phyloP scores from a whole-genome alignment of 2,797 vertebrate genomes.

The Pogoniulus pusillus region DNA sequence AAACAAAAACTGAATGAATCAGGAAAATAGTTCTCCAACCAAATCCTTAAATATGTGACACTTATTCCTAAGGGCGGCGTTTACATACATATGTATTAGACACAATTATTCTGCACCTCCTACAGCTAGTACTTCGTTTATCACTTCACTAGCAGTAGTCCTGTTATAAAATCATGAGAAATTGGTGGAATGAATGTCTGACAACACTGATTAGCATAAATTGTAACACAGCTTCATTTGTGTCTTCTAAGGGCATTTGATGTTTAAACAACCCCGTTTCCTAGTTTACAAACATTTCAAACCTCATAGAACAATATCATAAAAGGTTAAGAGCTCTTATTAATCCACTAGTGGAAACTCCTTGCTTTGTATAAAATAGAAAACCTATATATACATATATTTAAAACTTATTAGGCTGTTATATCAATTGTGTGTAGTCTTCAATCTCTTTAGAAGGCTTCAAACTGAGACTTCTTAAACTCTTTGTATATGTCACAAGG shows the following conservation, averaged over 20 bases:
- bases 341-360: not conserved
- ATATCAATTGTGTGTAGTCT: not conserved
- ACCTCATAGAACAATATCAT: not conserved
- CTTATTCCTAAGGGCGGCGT: not conserved
- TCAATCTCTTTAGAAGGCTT: not conserved
- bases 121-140: not conserved
- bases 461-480: not conserved
- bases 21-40: not conserved
- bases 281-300: not conserved
- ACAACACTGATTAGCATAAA: not conserved
- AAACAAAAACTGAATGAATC: not conserved
- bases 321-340: not conserved
- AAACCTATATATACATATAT: not conserved
- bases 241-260: not conserved
- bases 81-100: not conserved
- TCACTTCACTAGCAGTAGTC: not conserved
- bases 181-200: not conserved
- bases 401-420: not conserved
- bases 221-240: not conserved
- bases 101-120: not conserved
- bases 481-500: not conserved
- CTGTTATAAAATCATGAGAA: not conserved
- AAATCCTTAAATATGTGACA: not conserved
- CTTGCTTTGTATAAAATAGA: not conserved
- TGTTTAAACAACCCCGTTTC: not conserved